Percentiles rank a stretch among this genome's conserved stretches.
These are phyloP conservation scores for Noctua janthina DNA, from an alignment of 2,888 invertebrate species.

Conservation along the genomic window DNA sequence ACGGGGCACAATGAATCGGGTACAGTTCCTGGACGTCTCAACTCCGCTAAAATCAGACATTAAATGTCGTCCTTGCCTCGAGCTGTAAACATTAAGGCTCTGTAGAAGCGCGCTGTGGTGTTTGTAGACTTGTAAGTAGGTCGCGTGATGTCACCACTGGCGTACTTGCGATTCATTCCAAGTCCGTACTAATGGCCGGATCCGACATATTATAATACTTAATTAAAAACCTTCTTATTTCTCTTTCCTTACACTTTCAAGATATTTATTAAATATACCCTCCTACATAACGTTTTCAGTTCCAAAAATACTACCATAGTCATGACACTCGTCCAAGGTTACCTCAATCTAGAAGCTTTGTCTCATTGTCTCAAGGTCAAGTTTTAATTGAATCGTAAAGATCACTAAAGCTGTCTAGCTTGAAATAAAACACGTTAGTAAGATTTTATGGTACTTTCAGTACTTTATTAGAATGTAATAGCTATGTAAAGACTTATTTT, in stretches of 20 bases:
- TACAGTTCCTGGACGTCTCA: too few species aligned
- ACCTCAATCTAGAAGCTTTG: neutral
- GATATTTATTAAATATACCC: neutral
- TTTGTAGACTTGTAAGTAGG: too few species aligned
- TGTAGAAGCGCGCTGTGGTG: too few species aligned
- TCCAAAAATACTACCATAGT: neutral
- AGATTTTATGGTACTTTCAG: constrained; percentile 9
- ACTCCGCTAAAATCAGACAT: too few species aligned
- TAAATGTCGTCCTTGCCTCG: too few species aligned
- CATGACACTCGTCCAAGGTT: neutral
- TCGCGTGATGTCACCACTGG: too few species aligned
- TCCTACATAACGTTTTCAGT: neutral
- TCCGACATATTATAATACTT: too few species aligned
- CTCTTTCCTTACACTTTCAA: neutral
- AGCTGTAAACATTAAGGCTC: too few species aligned
- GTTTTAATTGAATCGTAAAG: constrained; percentile 40
- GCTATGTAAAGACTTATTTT: neutral
- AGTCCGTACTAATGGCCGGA: too few species aligned
- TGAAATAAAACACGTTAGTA: constrained; percentile 18
- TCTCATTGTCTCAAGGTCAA: constrained; percentile 1
- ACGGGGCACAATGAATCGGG: too few species aligned
- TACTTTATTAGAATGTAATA: constrained; percentile 3
- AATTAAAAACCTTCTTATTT: too few species aligned
- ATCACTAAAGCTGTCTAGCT: constrained; percentile 20
- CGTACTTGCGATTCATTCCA: too few species aligned